phyloP scores from a whole-genome alignment of 2,113 vertebrate species.

The Lophius piscatorius region DNA sequence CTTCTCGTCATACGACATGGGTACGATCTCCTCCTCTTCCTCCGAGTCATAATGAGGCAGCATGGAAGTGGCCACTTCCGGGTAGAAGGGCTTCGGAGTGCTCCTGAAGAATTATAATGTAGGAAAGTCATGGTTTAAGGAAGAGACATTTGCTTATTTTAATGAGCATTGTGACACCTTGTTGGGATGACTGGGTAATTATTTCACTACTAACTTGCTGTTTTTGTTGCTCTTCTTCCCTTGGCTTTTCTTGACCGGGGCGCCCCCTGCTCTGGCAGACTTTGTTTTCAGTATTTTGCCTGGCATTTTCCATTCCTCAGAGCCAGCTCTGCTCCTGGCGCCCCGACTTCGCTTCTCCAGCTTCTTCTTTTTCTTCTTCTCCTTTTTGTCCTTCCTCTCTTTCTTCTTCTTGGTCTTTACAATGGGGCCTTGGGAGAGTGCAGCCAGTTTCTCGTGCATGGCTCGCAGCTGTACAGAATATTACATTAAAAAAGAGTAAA shows the following conservation, averaged over 20 bases:
- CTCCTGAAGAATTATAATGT: conserved; percentile 70
- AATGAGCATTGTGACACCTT: neutral
- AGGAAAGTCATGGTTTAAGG: too few species aligned
- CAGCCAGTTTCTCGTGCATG: conserved; percentile 92
- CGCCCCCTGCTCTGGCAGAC: conserved; percentile 61
- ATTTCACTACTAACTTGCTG: conserved; percentile 82
- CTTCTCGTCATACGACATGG: conserved; percentile 95
- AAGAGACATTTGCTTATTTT: too few species aligned
- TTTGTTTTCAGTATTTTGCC: conserved; percentile 78
- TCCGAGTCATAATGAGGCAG: conserved; percentile 89
- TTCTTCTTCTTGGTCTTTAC: conserved; percentile 90
- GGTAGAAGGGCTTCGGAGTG: conserved; percentile 74
- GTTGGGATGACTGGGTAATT: neutral
- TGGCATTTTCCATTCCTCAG: conserved; percentile 76
- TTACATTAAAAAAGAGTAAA: too few species aligned
- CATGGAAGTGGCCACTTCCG: conserved; percentile 42
- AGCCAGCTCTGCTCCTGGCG: conserved; percentile 64
- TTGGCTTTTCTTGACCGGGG: conserved; percentile 69
- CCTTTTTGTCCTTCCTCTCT: conserved; percentile 86
- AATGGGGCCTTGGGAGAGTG: conserved; percentile 93
- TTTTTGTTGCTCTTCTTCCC: conserved; percentile 72
- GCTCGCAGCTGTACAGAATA: conserved; percentile 82
- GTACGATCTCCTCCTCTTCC: conserved; percentile 86
- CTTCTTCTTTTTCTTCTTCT: conserved; percentile 92
- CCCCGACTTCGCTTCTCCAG: conserved; percentile 83